Percentiles rank a stretch among this genome's conserved stretches.
Conservation (phyloP, 1,140 invertebrate genomes). For the Bradynema listronoti region DNA sequence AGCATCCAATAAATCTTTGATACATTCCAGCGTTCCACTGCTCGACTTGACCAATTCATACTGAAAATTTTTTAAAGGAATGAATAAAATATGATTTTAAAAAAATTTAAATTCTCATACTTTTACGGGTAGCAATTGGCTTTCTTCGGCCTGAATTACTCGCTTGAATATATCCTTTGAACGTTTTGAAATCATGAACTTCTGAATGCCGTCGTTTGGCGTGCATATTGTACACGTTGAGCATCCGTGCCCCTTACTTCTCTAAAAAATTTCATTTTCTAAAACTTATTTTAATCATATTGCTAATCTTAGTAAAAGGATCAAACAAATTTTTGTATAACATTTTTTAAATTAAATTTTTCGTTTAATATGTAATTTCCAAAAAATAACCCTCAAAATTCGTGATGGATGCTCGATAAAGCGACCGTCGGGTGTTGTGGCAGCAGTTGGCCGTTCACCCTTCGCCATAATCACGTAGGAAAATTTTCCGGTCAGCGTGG, state of each 20-base stretch:
- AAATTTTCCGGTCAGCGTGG: slow-evolving; percentile 26
- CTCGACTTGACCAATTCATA: too few relatives aligned
- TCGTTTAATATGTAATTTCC: background rate
- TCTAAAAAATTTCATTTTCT: too few relatives aligned
- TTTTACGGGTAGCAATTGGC: slow-evolving; percentile 1
- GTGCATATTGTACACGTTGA: background rate
- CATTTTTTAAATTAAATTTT: background rate
- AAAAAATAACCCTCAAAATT: background rate
- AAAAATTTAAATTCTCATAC: too few relatives aligned
- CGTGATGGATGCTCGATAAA: background rate
- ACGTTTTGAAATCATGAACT: background rate
- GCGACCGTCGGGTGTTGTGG: too few relatives aligned
- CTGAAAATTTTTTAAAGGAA: too few relatives aligned
- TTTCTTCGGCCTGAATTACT: background rate
- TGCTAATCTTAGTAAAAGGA: too few relatives aligned
- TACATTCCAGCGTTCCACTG: too few relatives aligned
- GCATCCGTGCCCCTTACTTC: background rate
- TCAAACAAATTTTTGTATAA: too few relatives aligned
- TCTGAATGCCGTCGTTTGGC: background rate
- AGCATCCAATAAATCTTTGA: too few relatives aligned
- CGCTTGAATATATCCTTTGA: background rate
- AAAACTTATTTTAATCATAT: too few relatives aligned
- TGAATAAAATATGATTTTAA: too few relatives aligned
- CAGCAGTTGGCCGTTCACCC: slow-evolving; percentile 18
- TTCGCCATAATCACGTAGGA: slow-evolving; percentile 41